Evolutionary conservation across 2,113 vertebrate genomes (phyloP).

Genomic region (Eubucco bourcierii): DNA sequence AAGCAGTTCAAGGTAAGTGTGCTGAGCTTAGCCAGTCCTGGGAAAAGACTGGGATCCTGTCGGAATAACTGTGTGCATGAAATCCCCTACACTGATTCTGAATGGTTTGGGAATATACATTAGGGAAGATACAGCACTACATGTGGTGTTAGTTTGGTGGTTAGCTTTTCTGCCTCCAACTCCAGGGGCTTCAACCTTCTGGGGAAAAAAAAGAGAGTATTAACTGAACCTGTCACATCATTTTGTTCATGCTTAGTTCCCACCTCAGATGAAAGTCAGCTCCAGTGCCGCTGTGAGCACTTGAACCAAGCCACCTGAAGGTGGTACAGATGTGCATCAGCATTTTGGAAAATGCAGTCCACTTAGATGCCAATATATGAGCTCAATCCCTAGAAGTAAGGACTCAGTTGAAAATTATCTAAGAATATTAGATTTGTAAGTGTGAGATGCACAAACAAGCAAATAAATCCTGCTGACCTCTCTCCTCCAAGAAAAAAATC

Average conservation of each 20-base stretch:
- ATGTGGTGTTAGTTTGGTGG: neutral
- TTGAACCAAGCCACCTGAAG: neutral
- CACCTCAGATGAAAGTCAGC: neutral
- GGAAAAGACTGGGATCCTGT: neutral
- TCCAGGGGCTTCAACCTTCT: neutral
- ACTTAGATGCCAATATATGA: neutral
- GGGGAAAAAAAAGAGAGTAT: neutral
- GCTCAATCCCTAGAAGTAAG: neutral
- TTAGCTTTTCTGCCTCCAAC: neutral
- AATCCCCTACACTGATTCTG: neutral
- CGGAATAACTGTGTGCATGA: neutral
- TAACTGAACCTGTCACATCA: neutral
- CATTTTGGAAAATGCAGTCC: neutral
- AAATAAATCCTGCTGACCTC: neutral
- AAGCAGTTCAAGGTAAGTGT: neutral
- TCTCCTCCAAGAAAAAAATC: neutral
- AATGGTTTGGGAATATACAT: neutral
- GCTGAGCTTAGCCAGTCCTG: neutral
- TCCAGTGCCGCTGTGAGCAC: neutral
- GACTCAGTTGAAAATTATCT: neutral
- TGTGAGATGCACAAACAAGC: neutral
- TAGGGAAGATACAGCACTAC: neutral
- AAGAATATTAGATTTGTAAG: neutral
- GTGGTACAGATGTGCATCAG: neutral
- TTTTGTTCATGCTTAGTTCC: neutral